Evolutionary conservation across 2,113 vertebrate species (phyloP), one percentile per base, ranked within the genome.

Genomic region (Urocitellus parryii): DNA sequence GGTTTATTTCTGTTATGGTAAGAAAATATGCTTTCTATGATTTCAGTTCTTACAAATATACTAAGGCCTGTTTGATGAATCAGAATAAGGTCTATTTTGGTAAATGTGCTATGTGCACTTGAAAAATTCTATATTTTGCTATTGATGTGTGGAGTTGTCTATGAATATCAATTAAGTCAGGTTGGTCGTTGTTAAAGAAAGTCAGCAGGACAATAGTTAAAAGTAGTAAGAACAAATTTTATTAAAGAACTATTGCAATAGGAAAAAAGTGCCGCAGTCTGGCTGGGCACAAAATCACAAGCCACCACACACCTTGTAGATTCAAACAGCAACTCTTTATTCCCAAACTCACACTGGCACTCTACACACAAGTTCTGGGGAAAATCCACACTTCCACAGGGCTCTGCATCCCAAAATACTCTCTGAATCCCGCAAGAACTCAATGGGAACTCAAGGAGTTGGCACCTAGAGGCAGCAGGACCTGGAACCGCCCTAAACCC

Each of bases 71-170:
- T 86, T 93, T 92, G 48, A 83, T 80, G 20, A 39, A 56, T 6
- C 14, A 76, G 18, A 48, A 34, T 90, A 74, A 39, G 9, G 8
- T 88, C 39, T 76, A 32, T 76, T 93, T 87, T 88, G 65, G 4
- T 93, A 92, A 61, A 78, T 87, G 16, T 81, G 20, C 29, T 24
- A 0, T 51, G 18, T 89, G 2, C 5, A 39, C 51, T 80, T 94
- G 80, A 95, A 95, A 85, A 81, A 53, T 85, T 70, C 7, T 74
- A 5, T 82, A 68, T 94, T 91, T 42, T 88, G 18, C 73, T 67
- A 27, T 65, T 56, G 25, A 67, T 80, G 18, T 1, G 3, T 61
- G 2, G 17, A 68, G 34, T 73, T 85, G 85, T 92, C 68, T 86
- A 0, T 68, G 83, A 83, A 67, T 88, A 39, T 53, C 39, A 78